phyloP scores from a whole-genome alignment of 2,888 invertebrate species.

The Unio delphinus region DNA sequence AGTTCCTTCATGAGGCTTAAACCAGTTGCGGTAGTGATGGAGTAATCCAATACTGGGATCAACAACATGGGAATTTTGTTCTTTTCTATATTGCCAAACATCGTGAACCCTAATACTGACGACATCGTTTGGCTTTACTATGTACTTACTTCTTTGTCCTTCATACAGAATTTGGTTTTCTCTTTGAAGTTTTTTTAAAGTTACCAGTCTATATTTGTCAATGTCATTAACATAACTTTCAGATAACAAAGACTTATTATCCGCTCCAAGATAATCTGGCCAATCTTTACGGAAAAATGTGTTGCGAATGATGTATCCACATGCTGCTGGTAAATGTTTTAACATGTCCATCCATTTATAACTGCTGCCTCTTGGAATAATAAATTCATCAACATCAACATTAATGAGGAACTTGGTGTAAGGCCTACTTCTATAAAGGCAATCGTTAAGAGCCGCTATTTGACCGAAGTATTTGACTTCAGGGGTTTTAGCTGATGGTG shows the following conservation, averaged over 20 bases:
- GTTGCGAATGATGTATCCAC: constrained; percentile 36
- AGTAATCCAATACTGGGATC: constrained; percentile 28
- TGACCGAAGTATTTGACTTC: constrained; percentile 69
- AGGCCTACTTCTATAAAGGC: constrained; percentile 48
- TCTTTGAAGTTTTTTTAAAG: constrained; percentile 41
- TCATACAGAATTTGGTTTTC: constrained; percentile 34
- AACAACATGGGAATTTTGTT: constrained; percentile 12
- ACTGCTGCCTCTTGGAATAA: constrained; percentile 52
- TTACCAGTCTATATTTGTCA: constrained; percentile 37
- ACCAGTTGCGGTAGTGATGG: constrained; percentile 58
- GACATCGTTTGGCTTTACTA: constrained; percentile 41
- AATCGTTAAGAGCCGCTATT: constrained; percentile 30
- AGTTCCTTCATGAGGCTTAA: constrained; percentile 22
- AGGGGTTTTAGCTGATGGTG: constrained; percentile 3
- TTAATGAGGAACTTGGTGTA: constrained; percentile 55
- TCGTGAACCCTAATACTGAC: constrained; percentile 51
- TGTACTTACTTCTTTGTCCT: constrained; percentile 48
- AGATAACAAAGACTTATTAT: too few relatives aligned
- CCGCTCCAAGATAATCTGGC: constrained; percentile 3
- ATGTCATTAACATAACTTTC: constrained; percentile 1
- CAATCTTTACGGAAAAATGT: constrained; percentile 58
- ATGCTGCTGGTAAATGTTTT: background rate
- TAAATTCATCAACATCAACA: constrained; percentile 67
- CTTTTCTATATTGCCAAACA: constrained; percentile 25
- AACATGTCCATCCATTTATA: constrained; percentile 49